Evolutionary conservation across 1,140 invertebrate species (phyloP).

Genomic region (Dufourea novaeangliae): DNA sequence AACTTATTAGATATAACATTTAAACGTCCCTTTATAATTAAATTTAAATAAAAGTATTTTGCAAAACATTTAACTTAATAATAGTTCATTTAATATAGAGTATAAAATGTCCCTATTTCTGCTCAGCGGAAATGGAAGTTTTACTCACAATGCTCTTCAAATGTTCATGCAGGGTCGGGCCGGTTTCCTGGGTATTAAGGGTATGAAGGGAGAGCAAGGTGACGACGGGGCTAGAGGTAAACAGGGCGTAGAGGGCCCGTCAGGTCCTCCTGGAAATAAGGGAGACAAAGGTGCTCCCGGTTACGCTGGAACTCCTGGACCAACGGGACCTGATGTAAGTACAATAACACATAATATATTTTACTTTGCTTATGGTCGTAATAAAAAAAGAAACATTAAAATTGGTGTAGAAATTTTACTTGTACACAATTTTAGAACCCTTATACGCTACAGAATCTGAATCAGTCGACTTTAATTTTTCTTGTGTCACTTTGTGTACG

Average conservation of each 20-base stretch:
- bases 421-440: too few species aligned
- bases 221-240: slow-evolving; percentile 79
- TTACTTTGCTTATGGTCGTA: background rate
- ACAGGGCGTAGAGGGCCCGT: slow-evolving; percentile 78
- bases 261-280: slow-evolving; percentile 87
- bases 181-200: slow-evolving; percentile 82
- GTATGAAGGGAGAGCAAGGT: slow-evolving; percentile 84
- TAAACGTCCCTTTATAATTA: too few species aligned
- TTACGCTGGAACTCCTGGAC: slow-evolving; percentile 85
- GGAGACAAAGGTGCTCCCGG: slow-evolving; percentile 92
- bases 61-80: too few species aligned
- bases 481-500: too few species aligned
- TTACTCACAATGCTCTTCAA: background rate
- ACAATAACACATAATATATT: background rate
- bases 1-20: too few species aligned
- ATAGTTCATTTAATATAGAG: too few species aligned
- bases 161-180: slow-evolving; percentile 68
- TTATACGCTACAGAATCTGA: too few species aligned
- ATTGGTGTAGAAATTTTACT: too few species aligned
- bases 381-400: background rate
- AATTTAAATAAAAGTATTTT: too few species aligned
- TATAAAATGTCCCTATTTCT: too few species aligned
- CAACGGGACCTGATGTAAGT: slow-evolving; percentile 84
- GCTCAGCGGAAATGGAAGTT: too few species aligned
- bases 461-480: too few species aligned